A percentile compares a stretch with the other conserved stretches of the same genome.
Evolutionary conservation across 2,888 invertebrate genomes (phyloP).

Genomic region (Schizaphis graminum): DNA sequence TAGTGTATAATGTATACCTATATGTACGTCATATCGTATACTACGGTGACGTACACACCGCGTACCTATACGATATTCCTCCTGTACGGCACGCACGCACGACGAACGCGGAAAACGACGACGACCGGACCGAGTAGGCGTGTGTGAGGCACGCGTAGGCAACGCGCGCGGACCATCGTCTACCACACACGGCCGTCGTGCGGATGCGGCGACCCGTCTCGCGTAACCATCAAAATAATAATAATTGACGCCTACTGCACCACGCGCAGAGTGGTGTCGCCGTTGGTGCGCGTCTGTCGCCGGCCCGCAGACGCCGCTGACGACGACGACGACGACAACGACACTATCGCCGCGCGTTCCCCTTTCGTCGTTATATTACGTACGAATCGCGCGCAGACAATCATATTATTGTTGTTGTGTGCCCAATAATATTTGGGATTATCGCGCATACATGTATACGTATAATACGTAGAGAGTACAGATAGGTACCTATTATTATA

Average conservation of each 20-base stretch:
- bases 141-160: slow-evolving; percentile 39
- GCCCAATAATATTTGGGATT: background rate
- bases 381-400: background rate
- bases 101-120: slow-evolving; percentile 9
- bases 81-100: background rate
- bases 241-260: slow-evolving; percentile 19
- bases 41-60: background rate
- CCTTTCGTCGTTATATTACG: background rate
- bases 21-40: background rate
- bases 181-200: background rate
- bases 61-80: background rate
- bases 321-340: background rate
- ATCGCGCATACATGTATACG: too few relatives aligned
- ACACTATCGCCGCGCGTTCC: background rate
- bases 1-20: background rate
- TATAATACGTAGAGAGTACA: too few relatives aligned
- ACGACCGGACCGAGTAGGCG: slow-evolving; percentile 24
- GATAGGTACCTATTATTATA: background rate
- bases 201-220: background rate
- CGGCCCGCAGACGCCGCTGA: background rate
- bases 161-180: background rate
- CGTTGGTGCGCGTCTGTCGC: background rate
- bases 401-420: background rate
- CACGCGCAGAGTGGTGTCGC: background rate
- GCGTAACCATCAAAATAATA: background rate